Conservation (phyloP, 1,140 invertebrate species). For the Lutraria rhynchaena region DNA sequence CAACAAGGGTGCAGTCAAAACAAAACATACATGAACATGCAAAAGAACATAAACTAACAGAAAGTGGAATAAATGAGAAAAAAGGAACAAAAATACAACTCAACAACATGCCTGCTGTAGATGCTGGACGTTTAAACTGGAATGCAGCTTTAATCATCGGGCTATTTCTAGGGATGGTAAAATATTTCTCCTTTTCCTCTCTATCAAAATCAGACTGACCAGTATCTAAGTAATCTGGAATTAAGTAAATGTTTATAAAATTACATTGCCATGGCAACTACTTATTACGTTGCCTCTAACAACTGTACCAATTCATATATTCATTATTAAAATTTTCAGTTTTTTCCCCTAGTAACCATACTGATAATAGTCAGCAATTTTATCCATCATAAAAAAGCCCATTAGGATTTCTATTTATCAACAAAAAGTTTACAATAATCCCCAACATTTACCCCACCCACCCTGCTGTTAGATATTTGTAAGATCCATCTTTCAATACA, state of each 20-base stretch:
- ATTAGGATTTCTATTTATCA: no score
- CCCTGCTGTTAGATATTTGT: no score
- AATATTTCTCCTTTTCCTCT: constrained; percentile 84
- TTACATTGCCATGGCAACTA: no score
- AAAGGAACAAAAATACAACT: constrained; percentile 18
- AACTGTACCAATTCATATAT: no score
- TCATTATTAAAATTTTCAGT: no score
- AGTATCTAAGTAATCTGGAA: constrained; percentile 76
- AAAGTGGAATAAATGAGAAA: not conserved
- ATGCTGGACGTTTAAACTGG: constrained; percentile 83
- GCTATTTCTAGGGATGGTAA: constrained; percentile 84
- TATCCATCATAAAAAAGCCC: no score
- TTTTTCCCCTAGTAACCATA: no score
- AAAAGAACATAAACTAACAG: not conserved
- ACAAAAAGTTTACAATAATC: no score
- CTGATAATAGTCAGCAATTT: no score
- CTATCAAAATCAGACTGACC: constrained; percentile 61
- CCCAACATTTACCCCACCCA: no score
- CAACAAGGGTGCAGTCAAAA: not conserved
- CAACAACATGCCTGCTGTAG: constrained; percentile 83
- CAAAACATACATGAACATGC: not conserved
- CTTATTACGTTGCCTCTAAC: no score
- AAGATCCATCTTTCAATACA: no score
- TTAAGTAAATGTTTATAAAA: constrained; percentile 65
- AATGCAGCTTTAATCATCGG: constrained; percentile 78